phyloP scores from a whole-genome alignment of 2,888 invertebrate species.

The Liodrosophila aerea region DNA sequence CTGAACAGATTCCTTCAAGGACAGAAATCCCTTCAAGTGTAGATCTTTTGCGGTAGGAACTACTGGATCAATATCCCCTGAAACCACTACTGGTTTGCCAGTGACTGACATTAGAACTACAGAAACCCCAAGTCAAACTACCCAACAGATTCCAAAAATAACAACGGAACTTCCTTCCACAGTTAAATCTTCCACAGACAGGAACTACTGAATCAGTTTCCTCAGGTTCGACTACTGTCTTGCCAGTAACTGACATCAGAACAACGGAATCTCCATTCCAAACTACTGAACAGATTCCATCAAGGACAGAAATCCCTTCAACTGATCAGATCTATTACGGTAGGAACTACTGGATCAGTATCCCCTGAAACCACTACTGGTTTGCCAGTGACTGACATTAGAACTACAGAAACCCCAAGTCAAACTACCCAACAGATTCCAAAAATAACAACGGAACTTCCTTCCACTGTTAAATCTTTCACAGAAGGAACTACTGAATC shows the following conservation, averaged over 20 bases:
- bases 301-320: no score
- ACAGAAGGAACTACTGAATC: background rate
- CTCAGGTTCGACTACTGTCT: background rate
- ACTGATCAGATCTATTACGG: no score
- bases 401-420: no score
- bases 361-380: no score
- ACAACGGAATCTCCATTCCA: no score
- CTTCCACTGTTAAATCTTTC: background rate
- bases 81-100: background rate
- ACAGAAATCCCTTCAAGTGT: background rate
- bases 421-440: no score
- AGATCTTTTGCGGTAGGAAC: background rate
- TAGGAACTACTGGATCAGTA: no score
- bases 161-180: background rate
- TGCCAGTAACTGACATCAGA: no score
- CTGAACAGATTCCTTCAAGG: no score
- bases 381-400: no score
- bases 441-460: background rate
- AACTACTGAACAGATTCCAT: no score
- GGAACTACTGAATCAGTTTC: background rate
- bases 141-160: background rate
- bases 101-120: background rate
- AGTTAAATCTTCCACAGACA: background rate
- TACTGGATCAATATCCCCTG: no score
- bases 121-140: background rate